These are phyloP conservation scores for Sebastes diploproa DNA, from an alignment of 2,797 vertebrate species.

Conservation along the genomic window DNA sequence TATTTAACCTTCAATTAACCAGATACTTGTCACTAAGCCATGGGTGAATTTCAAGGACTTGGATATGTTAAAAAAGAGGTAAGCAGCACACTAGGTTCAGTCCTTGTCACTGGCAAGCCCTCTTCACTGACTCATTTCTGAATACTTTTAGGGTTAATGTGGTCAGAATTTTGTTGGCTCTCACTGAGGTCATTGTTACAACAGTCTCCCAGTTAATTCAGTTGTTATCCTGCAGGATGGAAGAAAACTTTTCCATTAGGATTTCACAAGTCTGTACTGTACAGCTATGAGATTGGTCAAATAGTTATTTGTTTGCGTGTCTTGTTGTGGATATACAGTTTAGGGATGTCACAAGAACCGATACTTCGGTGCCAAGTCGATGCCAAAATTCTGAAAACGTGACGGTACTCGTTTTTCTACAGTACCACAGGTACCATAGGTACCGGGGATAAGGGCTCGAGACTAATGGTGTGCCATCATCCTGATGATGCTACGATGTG, in stretches of 20 bases:
- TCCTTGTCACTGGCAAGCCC: constrained; percentile 24
- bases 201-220: background rate
- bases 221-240: background rate
- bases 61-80: background rate
- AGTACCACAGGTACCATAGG: no score
- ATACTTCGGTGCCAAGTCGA: no score
- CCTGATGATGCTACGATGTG: background rate
- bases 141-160: constrained; percentile 3
- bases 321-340: background rate
- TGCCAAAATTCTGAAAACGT: no score
- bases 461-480: no score
- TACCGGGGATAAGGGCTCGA: no score
- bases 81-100: constrained; percentile 2
- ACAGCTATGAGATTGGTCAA: background rate
- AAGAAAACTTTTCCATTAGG: background rate
- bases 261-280: background rate
- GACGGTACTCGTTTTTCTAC: no score
- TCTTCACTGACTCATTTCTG: constrained; percentile 25
- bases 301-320: background rate
- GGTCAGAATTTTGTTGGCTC: constrained; percentile 22
- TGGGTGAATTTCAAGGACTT: constrained; percentile 29
- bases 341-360: no score
- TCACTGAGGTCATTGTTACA: constrained; percentile 11
- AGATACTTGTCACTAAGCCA: constrained; percentile 25
- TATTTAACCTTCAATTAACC: constrained; percentile 50